Base-by-base conservation (phyloP, 2,888 invertebrate species). In the Trissolcus japonicus region DNA sequence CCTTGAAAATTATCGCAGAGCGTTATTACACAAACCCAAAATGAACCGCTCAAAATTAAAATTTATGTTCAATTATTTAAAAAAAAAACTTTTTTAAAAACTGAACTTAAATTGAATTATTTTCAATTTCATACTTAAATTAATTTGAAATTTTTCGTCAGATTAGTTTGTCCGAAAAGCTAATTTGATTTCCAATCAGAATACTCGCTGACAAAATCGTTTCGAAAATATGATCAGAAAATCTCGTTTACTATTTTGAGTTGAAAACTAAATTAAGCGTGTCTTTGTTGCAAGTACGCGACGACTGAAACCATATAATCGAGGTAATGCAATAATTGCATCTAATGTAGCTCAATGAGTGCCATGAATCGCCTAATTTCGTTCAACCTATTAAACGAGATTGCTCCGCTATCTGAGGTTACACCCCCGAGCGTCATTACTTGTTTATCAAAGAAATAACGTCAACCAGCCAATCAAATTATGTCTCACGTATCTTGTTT, bases 311-410 rank as follows among this genome's bases (percentile, higher is more conserved):
- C 54, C 63, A 65, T 25, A 4, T 76, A 65, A 69, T 61, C 65
- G 60, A 65, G 21, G 56, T 76, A 65, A 76, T 76, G 59, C 65
- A 65, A 76, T 69, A 76, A 76, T 69, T 76, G 60, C 75, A 65
- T 65, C 75, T 76, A 76, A 76, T 35, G 35, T 69, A 69, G 75
- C 69, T 69, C 75, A 76, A 69, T 76, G 69, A 69, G 69, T 76
- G 65, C 51, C 69, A 46, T 76, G 60, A 69, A 69, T 63, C 55
- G 60, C 35, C 60, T 65, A 76, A 76, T 76, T 69, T 69, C 68
- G 69, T 69, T 65, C 59, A 68, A 68, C 65, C 65, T 76, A 68
- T 76, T 69, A 76, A 61, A 53, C 50, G 50, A 60, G 69, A 76
- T 76, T 76, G 65, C 65, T 14, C n/a, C 63, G 68, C 59, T 50